Percentiles rank a stretch among this genome's conserved stretches.
Evolutionary conservation across 2,113 vertebrate species (phyloP).

Genomic region (Ibidorhyncha struthersii): DNA sequence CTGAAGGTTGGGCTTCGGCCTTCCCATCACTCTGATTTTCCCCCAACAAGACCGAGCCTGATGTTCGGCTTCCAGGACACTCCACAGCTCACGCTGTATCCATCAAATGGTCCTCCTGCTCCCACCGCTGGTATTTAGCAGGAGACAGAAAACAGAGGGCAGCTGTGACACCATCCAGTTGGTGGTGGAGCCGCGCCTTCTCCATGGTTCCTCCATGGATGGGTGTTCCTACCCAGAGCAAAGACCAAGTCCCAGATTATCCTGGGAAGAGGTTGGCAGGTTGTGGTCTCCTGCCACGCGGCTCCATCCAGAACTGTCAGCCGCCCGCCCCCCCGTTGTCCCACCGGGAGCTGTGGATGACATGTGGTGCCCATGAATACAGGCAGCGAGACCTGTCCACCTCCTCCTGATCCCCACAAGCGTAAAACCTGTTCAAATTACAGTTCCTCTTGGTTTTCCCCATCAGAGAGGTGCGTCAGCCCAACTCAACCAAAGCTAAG

Average conservation of each 20-base stretch:
- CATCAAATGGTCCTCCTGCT: accelerated
- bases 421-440: neutral
- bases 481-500: neutral
- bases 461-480: accelerated
- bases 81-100: accelerated
- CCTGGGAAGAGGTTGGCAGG: neutral
- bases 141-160: neutral
- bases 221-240: neutral
- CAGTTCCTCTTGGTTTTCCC: neutral
- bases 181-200: neutral
- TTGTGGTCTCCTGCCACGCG: accelerated
- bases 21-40: neutral
- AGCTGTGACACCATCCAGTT: accelerated
- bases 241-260: neutral
- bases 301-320: neutral
- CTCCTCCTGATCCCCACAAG: neutral
- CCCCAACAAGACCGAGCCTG: accelerated
- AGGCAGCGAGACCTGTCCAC: neutral
- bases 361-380: neutral
- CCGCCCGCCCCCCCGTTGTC: neutral
- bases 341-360: neutral
- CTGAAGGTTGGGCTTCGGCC: neutral
- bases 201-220: neutral
- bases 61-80: neutral
- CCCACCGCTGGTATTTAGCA: neutral